These are phyloP conservation scores for Hucho hucho DNA, from an alignment of 2,113 vertebrate genomes.

Conservation along the genomic window DNA sequence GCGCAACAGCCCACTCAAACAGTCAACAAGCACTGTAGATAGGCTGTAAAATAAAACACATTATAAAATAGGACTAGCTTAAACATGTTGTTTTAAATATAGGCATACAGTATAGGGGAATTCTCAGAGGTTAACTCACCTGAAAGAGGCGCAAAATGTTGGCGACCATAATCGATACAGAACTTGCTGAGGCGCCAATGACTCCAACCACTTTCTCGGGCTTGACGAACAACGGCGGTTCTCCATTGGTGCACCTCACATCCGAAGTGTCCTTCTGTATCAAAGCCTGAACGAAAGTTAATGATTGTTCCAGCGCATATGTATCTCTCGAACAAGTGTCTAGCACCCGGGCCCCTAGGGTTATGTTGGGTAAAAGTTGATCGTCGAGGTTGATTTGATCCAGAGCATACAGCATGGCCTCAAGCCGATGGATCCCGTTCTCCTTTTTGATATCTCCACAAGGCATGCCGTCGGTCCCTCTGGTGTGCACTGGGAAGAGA, in stretches of 20 bases:
- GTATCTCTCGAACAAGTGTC: constrained; percentile 98
- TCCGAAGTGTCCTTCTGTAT: constrained; percentile 98
- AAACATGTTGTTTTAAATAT: neutral
- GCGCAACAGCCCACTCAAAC: constrained; percentile 56
- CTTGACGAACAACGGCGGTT: constrained; percentile 94
- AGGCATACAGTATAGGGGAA: neutral
- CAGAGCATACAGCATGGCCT: constrained; percentile 97
- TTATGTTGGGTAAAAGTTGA: constrained; percentile 92
- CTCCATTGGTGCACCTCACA: constrained; percentile 96
- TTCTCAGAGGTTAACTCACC: constrained; percentile 73
- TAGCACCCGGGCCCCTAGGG: constrained; percentile 90
- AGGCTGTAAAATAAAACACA: neutral
- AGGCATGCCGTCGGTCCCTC: constrained; percentile 79
- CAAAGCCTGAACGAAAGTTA: constrained; percentile 97
- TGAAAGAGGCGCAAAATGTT: constrained; percentile 98
- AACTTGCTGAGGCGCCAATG: constrained; percentile 94
- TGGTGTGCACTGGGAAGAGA: constrained; percentile 92
- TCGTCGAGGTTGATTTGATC: constrained; percentile 98
- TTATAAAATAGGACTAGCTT: no score
- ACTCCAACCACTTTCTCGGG: constrained; percentile 98
- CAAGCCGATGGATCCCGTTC: constrained; percentile 95
- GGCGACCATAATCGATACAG: constrained; percentile 98
- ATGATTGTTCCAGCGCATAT: constrained; percentile 94
- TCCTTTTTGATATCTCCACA: constrained; percentile 95
- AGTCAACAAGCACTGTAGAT: constrained; percentile 15